Evolutionary conservation across 2,888 invertebrate genomes (phyloP), one percentile per base, ranked within the genome.

Genomic region (Desoria tigrina): DNA sequence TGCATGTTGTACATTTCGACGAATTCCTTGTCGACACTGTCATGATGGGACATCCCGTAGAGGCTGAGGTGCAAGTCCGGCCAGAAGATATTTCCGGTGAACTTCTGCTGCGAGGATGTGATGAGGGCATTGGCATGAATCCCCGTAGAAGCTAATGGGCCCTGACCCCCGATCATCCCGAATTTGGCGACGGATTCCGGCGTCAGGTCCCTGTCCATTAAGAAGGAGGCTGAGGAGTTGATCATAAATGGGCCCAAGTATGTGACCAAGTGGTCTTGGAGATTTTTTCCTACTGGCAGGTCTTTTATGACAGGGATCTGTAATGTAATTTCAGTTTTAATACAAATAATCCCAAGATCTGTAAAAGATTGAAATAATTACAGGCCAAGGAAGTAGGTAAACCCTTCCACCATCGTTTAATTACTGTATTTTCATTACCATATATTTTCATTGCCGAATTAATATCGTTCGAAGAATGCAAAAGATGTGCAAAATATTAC

Each of bases 21-120:
- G 21, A 55, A 55, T 55, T 55, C 55, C 27, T 55, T 23, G 32
- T 55, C 32, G 3, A 18, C n/a, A 6, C 32, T 28, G 6, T 23
- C 7, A 32, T 55, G 55, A 18, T 55, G 55, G 16, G 55, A 55
- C 55, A 55, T 55, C 27, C 55, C 55, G 27, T 55, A 55, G n/a
- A 55, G 55, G 3, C 7, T 32, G 7, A 55, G n/a, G 32, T 55
- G 55, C 4, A 55, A 7, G 21, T 55, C 55, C n/a, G 55, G 37
- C 55, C 55, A 55, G 9, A n/a, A 4, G 9, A 32, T 7, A 3
- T 32, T 27, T 55, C 28, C 32, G 4, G 26, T 55, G 9, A n/a
- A 18, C 27, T 32, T 55, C n/a, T 27, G 28, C 27, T 32, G 28
- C 4, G 28, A 27, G 7, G 55, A 55, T 16, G 55, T 16, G 4